These are phyloP conservation scores for Eilema griseolum DNA, from an alignment of 2,888 invertebrate genomes.

Conservation along the genomic window DNA sequence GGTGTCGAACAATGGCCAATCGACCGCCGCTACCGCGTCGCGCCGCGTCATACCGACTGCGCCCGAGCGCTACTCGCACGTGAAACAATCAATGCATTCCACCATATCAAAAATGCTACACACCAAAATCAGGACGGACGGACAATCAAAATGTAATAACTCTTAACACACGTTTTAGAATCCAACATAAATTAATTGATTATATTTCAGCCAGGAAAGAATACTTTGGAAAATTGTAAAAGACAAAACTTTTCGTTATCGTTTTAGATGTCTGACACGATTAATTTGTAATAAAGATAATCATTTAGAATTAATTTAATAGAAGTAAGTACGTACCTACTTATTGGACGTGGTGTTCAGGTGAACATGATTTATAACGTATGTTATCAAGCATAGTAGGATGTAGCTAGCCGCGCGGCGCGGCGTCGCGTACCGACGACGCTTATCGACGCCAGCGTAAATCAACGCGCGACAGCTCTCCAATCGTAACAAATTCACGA, in stretches of 20 bases:
- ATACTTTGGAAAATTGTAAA: not conserved
- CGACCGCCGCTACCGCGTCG: conserved; percentile 66
- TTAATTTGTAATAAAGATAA: not conserved
- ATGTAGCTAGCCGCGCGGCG: conserved; percentile 42
- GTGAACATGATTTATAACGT: conserved; percentile 48
- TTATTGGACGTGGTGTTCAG: conserved; percentile 32
- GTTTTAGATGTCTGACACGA: not conserved
- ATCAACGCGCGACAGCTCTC: conserved; percentile 79
- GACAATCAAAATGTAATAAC: conserved; percentile 37
- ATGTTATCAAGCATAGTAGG: conserved; percentile 49
- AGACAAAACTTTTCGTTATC: not conserved
- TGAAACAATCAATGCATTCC: conserved; percentile 47
- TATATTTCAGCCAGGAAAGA: not conserved
- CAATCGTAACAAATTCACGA: conserved; percentile 83
- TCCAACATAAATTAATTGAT: conserved; percentile 3
- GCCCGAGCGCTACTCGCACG: conserved; percentile 48
- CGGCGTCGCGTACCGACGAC: conserved; percentile 51
- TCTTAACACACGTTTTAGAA: conserved; percentile 15
- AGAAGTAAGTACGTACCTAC: not conserved
- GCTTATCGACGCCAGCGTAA: conserved; percentile 75
- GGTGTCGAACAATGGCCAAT: conserved; percentile 82
- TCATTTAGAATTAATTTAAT: not conserved
- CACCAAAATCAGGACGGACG: conserved; percentile 34
- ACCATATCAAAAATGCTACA: conserved; percentile 44
- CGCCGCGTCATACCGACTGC: conserved; percentile 50